Evolutionary conservation across 92 coral and sea anemone genomes (phyloP).

Genomic region (Bergia puertoricense): DNA sequence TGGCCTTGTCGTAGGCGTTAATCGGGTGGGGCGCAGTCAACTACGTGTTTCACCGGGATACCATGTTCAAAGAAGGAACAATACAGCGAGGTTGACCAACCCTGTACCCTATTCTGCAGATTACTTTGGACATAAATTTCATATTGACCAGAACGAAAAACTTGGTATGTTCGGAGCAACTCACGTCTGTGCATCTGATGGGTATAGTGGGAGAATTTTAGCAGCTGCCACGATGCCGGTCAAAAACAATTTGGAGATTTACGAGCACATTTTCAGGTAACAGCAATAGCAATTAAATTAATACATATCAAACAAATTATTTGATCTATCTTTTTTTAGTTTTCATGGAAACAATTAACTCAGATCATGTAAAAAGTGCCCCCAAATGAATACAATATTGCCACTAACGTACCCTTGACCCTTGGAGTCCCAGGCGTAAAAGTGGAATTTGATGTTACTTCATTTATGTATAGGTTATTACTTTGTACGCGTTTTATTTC

Average conservation of each 20-base stretch:
- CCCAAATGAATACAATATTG: too few relatives aligned
- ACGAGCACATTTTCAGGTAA: neutral
- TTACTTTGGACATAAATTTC: slow-evolving; percentile 61
- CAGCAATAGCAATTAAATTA: too few relatives aligned
- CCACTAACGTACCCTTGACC: too few relatives aligned
- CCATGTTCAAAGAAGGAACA: slow-evolving; percentile 1
- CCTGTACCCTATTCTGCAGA: slow-evolving; percentile 50
- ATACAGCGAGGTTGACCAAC: neutral
- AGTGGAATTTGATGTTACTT: too few relatives aligned
- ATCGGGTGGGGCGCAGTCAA: neutral
- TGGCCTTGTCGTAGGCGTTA: neutral
- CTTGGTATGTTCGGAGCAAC: slow-evolving; percentile 52
- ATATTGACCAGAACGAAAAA: slow-evolving; percentile 64
- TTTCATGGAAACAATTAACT: too few relatives aligned
- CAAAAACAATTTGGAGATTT: slow-evolving; percentile 2
- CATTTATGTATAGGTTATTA: too few relatives aligned
- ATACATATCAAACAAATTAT: too few relatives aligned
- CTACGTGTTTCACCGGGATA: neutral
- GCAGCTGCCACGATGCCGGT: neutral
- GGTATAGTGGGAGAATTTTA: slow-evolving; percentile 50
- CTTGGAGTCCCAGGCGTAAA: too few relatives aligned
- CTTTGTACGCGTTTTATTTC: too few relatives aligned
- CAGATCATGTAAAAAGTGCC: too few relatives aligned
- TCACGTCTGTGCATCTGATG: slow-evolving; percentile 54
- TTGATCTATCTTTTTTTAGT: too few relatives aligned